Evolutionary conservation across 1,140 invertebrate species (phyloP).

Genomic region (Lerema accius): DNA sequence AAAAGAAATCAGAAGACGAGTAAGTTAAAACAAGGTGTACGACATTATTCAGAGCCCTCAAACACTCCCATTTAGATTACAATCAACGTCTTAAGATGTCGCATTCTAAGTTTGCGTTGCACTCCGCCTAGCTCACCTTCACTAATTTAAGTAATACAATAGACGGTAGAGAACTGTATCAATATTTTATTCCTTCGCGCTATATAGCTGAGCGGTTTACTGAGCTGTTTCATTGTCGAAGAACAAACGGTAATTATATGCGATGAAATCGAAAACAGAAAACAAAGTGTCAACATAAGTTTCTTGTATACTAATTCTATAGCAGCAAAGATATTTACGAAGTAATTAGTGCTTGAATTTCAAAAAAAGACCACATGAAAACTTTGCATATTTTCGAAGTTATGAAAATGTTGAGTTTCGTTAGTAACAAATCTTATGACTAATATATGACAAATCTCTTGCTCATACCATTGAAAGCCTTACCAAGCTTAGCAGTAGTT

Average conservation of each 20-base stretch:
- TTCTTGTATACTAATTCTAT: too few species aligned
- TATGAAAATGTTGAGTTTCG: too few species aligned
- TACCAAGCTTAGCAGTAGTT: too few species aligned
- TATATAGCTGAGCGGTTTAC: slow-evolving; percentile 8
- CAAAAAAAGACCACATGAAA: too few species aligned
- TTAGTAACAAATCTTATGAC: too few species aligned
- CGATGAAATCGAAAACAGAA: neutral
- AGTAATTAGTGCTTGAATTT: too few species aligned
- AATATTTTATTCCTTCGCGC: slow-evolving; percentile 32
- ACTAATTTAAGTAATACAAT: slow-evolving; percentile 43
- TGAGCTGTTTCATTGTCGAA: neutral
- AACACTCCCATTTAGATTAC: slow-evolving; percentile 37
- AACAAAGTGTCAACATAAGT: neutral
- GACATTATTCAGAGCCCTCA: slow-evolving; percentile 33
- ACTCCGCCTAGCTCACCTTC: slow-evolving; percentile 34
- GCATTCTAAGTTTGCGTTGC: slow-evolving; percentile 38
- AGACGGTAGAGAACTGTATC: slow-evolving; percentile 29
- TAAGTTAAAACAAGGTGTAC: slow-evolving; percentile 32
- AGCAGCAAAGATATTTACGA: too few species aligned
- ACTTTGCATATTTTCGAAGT: too few species aligned
- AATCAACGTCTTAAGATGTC: slow-evolving; percentile 32
- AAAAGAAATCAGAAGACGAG: too few species aligned
- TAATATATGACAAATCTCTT: too few species aligned
- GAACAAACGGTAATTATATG: neutral
- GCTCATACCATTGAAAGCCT: too few species aligned